Base-by-base conservation (phyloP, 1,140 invertebrate genomes). In the Caerostris darwini region DNA sequence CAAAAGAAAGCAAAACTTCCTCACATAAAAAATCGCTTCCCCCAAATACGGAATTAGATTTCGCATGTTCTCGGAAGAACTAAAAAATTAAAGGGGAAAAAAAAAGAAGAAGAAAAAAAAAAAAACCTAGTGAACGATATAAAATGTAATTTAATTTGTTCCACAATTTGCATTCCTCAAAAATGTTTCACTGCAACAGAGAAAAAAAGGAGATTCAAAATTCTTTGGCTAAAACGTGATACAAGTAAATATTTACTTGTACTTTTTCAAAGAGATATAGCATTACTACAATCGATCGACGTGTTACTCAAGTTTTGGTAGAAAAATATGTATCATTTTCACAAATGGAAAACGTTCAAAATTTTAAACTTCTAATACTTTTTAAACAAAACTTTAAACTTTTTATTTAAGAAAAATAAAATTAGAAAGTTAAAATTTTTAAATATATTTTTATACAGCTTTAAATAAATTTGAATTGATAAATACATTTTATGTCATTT, bases 121-220 rank as follows among this genome's bases (percentile, higher is more conserved):
- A n/a, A n/a, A n/a, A 64, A 77, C 8, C 69, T 5, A 53, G 10
- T 50, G 19, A 77, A 53, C 7, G 34, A 12, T 12, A 77, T 77
- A 12, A 77, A 77, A 14, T 50, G 71, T 77, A 77, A 77, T 77
- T 12, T 77, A 8, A 77, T 77, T 77, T 77, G 53, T 77, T 77
- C 71, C 10, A 5, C 6, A 50, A 12, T 50, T 53, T 19, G 8
- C 71, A 3, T 53, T 50, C 14, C 19, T 12, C 10, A 64, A 34
- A 53, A 19, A 34, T 77, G 3, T 4, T 3, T 50, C 50, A 0
- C 10, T 50, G 14, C 8, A 64, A 14, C 8, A 50, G 3, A 0
- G 0, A 34, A 77, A 53, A 34, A 12, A 77, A 77, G 50, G 50
- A 3, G 50, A 50, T 10, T 50, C 34, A 34, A 34, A 34, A 34